Percentiles rank a stretch among this genome's conserved stretches.
Conservation (phyloP, 2,888 invertebrate species). For the Ochlodes sylvanus region DNA sequence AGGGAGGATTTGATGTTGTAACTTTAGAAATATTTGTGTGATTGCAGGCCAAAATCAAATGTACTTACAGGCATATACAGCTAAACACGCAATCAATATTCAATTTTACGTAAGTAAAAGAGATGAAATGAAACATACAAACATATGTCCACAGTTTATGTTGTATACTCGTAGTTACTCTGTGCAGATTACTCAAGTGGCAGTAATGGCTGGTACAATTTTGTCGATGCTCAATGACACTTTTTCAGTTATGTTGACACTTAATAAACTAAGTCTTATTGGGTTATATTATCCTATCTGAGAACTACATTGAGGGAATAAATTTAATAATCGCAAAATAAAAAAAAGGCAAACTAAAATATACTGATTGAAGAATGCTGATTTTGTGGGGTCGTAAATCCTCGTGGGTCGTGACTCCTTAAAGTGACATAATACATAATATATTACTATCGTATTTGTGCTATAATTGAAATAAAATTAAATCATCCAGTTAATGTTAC, state of each 20-base stretch:
- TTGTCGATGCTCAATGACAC: slow-evolving; percentile 58
- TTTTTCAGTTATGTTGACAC: slow-evolving; percentile 57
- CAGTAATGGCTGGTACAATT: slow-evolving; percentile 41
- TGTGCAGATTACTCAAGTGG: slow-evolving; percentile 24
- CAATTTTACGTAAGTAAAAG: too few relatives aligned
- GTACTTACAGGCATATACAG: too few relatives aligned
- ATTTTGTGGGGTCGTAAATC: not conserved
- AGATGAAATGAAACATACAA: too few relatives aligned
- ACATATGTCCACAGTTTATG: too few relatives aligned
- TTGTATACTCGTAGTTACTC: slow-evolving; percentile 3
- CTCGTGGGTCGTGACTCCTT: too few relatives aligned
- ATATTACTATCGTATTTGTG: too few relatives aligned
- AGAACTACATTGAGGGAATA: not conserved
- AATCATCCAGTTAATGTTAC: too few relatives aligned
- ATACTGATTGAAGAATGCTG: not conserved
- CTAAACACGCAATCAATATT: too few relatives aligned
- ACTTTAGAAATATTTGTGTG: not conserved
- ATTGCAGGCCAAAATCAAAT: too few relatives aligned
- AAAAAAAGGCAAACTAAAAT: too few relatives aligned
- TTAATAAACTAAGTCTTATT: slow-evolving; percentile 42
- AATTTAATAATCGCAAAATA: not conserved
- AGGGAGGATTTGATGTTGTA: not conserved
- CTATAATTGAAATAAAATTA: too few relatives aligned
- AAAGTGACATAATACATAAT: too few relatives aligned
- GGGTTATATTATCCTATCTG: not conserved